Evolutionary conservation across 2,888 invertebrate genomes (phyloP).

Genomic region (Caenorhabditis sp.): DNA sequence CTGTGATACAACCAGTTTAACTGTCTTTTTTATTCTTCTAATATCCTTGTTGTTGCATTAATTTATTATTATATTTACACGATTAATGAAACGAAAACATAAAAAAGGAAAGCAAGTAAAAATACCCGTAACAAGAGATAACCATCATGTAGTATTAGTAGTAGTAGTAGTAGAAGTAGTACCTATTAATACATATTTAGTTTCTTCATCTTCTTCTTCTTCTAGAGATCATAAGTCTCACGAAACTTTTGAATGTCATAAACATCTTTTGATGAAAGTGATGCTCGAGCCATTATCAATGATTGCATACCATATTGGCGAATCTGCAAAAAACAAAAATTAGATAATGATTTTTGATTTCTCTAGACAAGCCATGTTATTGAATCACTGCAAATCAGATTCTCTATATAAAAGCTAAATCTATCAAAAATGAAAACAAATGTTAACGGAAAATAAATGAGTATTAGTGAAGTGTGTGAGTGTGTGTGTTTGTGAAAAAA

Average conservation of each 20-base stretch:
- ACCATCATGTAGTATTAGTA: too few species aligned
- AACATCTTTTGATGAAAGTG: conserved; percentile 42
- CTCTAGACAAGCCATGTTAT: background rate
- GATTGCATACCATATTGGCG: conserved; percentile 49
- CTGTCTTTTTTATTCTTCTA: background rate
- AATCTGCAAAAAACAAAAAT: conserved; percentile 30
- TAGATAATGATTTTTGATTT: background rate
- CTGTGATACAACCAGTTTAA: background rate
- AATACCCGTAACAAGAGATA: background rate
- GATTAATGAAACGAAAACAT: background rate
- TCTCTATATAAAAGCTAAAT: background rate
- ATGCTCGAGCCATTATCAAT: conserved; percentile 56
- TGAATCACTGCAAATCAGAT: background rate
- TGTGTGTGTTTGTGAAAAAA: background rate
- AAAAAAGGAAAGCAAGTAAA: background rate
- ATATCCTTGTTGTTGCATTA: background rate
- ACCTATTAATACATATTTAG: background rate
- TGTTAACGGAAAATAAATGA: background rate
- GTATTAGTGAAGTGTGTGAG: background rate
- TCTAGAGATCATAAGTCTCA: conserved; percentile 28
- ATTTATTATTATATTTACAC: background rate
- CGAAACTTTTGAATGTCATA: conserved; percentile 39
- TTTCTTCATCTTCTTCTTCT: background rate
- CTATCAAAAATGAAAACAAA: background rate
- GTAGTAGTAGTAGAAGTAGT: too few species aligned